Conservation (phyloP, 2,888 invertebrate genomes). For the Philereme vetulata region DNA sequence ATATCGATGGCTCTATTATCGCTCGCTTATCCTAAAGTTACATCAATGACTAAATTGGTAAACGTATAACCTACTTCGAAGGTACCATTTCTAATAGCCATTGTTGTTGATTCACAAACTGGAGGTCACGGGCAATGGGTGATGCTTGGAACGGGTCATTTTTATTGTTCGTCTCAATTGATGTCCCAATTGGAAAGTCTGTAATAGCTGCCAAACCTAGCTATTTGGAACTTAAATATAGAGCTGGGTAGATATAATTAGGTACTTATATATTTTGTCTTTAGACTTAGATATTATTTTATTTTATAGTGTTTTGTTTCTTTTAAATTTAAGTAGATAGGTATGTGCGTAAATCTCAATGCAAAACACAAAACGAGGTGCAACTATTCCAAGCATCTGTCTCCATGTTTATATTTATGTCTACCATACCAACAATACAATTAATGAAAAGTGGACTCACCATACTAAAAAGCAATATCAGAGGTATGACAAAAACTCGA, state of each 20-base stretch:
- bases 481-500: conserved; percentile 58
- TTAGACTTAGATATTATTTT: not conserved
- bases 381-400: no score
- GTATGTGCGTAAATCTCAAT: no score
- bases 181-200: conserved; percentile 21
- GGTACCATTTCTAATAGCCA: conserved; percentile 24
- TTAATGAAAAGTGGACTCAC: not conserved
- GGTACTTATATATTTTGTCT: not conserved
- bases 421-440: not conserved
- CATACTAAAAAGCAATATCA: conserved; percentile 62
- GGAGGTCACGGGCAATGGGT: conserved; percentile 28
- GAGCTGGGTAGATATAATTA: not conserved
- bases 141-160: conserved; percentile 26
- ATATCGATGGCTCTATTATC: conserved; percentile 6
- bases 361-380: no score
- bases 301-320: no score
- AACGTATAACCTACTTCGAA: conserved; percentile 29
- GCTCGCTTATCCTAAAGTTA: conserved; percentile 1
- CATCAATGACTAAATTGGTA: conserved; percentile 27
- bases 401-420: not conserved
- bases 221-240: conserved; percentile 13
- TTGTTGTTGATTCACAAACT: conserved; percentile 31
- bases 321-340: no score
- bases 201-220: conserved; percentile 12
- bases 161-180: conserved; percentile 30